Percentiles rank a stretch among this genome's conserved stretches.
Evolutionary conservation across 2,888 invertebrate genomes (phyloP).

Genomic region (Lutraria lutraria): DNA sequence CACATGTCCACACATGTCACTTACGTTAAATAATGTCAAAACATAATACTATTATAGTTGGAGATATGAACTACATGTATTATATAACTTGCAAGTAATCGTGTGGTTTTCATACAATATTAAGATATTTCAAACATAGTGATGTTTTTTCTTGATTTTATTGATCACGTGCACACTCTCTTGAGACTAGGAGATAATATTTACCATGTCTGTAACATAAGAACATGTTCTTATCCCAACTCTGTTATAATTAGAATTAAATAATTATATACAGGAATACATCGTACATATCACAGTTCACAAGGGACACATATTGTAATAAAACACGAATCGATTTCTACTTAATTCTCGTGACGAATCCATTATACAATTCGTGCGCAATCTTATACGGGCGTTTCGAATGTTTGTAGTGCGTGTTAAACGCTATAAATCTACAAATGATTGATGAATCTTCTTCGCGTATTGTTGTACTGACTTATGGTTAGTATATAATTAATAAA

Average conservation of each 20-base stretch:
- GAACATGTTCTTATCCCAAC: background rate
- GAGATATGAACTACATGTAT: no score
- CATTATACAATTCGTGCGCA: slow-evolving; percentile 8
- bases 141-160: no score
- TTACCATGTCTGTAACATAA: no score
- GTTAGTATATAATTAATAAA: background rate
- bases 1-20: no score
- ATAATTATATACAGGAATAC: background rate
- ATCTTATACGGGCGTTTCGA: background rate
- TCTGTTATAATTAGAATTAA: background rate
- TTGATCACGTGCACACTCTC: no score
- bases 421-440: background rate
- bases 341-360: slow-evolving; percentile 15
- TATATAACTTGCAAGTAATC: no score
- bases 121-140: no score
- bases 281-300: background rate
- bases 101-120: no score
- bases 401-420: slow-evolving; percentile 15
- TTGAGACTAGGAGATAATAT: no score
- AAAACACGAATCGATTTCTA: background rate
- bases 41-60: no score
- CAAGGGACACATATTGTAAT: background rate
- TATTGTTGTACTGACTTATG: background rate
- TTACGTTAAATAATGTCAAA: no score
- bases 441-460: background rate